Evolutionary conservation across 2,113 vertebrate species (phyloP).

Genomic region (Orycteropus afer): DNA sequence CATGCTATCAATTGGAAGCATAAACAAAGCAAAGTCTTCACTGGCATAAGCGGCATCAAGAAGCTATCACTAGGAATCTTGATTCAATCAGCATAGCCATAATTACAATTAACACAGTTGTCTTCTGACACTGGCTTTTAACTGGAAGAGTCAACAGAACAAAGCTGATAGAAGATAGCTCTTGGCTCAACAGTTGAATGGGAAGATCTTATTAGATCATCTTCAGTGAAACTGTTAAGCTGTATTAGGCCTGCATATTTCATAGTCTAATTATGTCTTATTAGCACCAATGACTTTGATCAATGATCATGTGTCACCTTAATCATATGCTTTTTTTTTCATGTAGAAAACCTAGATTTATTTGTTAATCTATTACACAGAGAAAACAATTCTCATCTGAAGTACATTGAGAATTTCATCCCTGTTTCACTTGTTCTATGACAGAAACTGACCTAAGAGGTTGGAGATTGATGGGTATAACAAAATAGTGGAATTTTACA

Average conservation of each 20-base stretch:
- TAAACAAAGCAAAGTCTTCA: too few relatives aligned
- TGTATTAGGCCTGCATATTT: background rate
- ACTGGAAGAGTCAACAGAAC: background rate
- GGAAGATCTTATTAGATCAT: background rate
- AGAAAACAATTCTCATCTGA: slow-evolving; percentile 71
- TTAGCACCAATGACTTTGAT: background rate
- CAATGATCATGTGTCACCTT: background rate
- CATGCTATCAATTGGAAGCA: too few relatives aligned
- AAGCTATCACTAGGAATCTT: background rate
- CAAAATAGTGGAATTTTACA: background rate
- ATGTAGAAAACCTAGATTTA: slow-evolving; percentile 88
- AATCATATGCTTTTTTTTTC: slow-evolving; percentile 16
- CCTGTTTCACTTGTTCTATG: slow-evolving; percentile 61
- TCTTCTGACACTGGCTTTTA: background rate
- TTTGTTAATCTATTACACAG: slow-evolving; percentile 86
- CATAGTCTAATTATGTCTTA: background rate
- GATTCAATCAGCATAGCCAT: background rate
- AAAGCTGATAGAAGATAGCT: background rate
- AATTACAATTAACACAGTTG: background rate
- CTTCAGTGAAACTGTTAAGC: background rate
- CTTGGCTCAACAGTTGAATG: background rate
- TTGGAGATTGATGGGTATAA: slow-evolving; percentile 33
- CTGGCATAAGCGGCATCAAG: background rate
- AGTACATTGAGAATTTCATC: slow-evolving; percentile 46
- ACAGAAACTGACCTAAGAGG: slow-evolving; percentile 67